These are phyloP conservation scores for Halotydeus destructor DNA, from an alignment of 1,140 invertebrate species.

Conservation along the genomic window DNA sequence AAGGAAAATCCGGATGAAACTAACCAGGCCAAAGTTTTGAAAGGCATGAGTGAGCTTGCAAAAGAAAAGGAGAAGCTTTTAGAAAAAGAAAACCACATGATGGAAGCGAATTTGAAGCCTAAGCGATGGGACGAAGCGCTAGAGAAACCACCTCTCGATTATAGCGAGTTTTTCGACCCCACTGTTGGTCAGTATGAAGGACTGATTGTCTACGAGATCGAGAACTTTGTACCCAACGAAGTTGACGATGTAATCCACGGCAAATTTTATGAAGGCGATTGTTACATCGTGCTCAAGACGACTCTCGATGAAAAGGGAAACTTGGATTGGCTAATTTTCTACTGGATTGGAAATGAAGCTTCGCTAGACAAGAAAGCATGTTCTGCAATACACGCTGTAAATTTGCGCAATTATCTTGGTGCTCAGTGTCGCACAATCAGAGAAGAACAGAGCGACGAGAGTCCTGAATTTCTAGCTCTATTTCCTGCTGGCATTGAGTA, in stretches of 20 bases:
- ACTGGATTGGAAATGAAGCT: slow-evolving; percentile 94
- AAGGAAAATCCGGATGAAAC: slow-evolving; percentile 63
- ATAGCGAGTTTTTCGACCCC: slow-evolving; percentile 96
- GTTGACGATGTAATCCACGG: slow-evolving; percentile 39
- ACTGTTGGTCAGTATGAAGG: slow-evolving; percentile 79
- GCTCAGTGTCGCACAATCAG: slow-evolving; percentile 89
- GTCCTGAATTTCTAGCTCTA: slow-evolving; percentile 76
- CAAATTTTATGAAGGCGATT: slow-evolving; percentile 98
- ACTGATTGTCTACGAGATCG: slow-evolving; percentile 63
- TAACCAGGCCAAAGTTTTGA: slow-evolving; percentile 81
- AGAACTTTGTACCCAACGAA: slow-evolving; percentile 91
- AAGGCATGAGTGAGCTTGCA: slow-evolving; percentile 93
- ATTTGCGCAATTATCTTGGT: slow-evolving; percentile 82
- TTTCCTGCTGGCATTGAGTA: slow-evolving; percentile 86
- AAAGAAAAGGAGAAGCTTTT: slow-evolving; percentile 50
- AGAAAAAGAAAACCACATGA: slow-evolving; percentile 12
- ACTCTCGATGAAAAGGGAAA: slow-evolving; percentile 57
- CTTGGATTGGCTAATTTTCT: slow-evolving; percentile 85
- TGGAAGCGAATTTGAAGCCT: slow-evolving; percentile 20
- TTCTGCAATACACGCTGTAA: slow-evolving; percentile 96
- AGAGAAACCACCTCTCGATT: slow-evolving; percentile 88
- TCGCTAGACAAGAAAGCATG: slow-evolving; percentile 94
- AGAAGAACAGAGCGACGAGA: slow-evolving; percentile 90
- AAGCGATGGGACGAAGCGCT: slow-evolving; percentile 72
- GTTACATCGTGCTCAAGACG: slow-evolving; percentile 92